Conservation (phyloP, 2,888 invertebrate genomes). For the Lottia scabra region DNA sequence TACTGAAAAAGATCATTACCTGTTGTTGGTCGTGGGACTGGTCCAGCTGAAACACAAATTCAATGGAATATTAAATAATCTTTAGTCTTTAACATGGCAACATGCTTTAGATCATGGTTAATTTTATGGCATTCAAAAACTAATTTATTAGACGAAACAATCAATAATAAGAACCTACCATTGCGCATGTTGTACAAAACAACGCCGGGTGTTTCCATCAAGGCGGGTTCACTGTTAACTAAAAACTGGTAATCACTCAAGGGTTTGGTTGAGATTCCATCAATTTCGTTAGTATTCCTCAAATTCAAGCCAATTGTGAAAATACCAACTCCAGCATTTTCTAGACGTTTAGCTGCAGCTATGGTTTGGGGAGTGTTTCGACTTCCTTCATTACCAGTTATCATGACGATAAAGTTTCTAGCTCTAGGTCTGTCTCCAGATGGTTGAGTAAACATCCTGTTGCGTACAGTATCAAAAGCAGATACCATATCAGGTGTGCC, state of each 20-base stretch:
- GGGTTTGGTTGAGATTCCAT: conserved; percentile 29
- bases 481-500: conserved; percentile 52
- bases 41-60: conserved; percentile 7
- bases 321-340: conserved; percentile 29
- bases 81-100: too few species aligned
- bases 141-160: not conserved
- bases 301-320: conserved; percentile 57
- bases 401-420: conserved; percentile 49
- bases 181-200: conserved; percentile 11
- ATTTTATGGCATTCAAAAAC: too few species aligned
- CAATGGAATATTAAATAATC: not conserved
- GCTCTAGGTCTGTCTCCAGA: conserved; percentile 53
- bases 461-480: conserved; percentile 49
- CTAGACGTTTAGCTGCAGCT: conserved; percentile 19
- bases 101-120: too few species aligned
- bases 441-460: conserved; percentile 41
- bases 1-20: too few species aligned
- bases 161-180: not conserved
- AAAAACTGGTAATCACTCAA: conserved; percentile 3
- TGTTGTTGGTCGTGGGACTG: conserved; percentile 3
- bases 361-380: conserved; percentile 31
- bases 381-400: conserved; percentile 49
- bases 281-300: conserved; percentile 25
- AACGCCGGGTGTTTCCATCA: not conserved
- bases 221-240: not conserved